Conservation (phyloP, 2,797 vertebrate genomes). For the Rallus crepitans region DNA sequence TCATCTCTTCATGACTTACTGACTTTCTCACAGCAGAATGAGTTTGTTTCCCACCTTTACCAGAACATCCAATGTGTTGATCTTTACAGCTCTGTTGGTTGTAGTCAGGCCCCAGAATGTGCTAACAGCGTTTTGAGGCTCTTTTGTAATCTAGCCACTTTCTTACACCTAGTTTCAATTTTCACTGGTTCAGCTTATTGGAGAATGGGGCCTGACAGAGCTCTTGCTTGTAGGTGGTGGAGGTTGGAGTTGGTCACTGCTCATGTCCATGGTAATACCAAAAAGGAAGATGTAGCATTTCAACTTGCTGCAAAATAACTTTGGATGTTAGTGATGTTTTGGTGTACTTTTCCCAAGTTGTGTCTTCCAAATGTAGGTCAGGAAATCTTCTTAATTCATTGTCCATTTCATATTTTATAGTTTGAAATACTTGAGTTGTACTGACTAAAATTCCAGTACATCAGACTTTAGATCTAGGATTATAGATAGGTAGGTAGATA, state of each 20-base stretch:
- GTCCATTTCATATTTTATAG: slow-evolving; percentile 35
- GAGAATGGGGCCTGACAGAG: not conserved
- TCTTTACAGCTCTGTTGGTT: not conserved
- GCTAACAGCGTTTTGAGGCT: not conserved
- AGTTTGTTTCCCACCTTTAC: not conserved
- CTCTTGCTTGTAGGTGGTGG: not conserved
- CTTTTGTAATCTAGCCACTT: not conserved
- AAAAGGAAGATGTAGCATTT: not conserved
- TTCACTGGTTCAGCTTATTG: not conserved
- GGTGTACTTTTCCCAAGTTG: not conserved
- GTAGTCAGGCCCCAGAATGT: not conserved
- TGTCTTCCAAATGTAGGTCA: slow-evolving; percentile 36
- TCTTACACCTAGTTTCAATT: not conserved
- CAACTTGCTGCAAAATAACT: not conserved
- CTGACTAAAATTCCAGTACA: slow-evolving; percentile 5
- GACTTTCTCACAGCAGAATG: not conserved
- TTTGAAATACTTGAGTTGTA: slow-evolving; percentile 27
- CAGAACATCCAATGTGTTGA: not conserved
- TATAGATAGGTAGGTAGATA: slow-evolving; percentile 46
- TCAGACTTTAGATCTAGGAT: not conserved
- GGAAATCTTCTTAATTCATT: slow-evolving; percentile 19
- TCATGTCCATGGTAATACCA: not conserved
- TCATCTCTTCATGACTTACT: not conserved
- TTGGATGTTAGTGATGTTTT: not conserved
- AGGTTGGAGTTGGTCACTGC: not conserved